Evolutionary conservation across 37 sponge, comb jelly and placozoan species (phyloP), one percentile per base, ranked within the genome.

Genomic region (Agelas oroides): DNA sequence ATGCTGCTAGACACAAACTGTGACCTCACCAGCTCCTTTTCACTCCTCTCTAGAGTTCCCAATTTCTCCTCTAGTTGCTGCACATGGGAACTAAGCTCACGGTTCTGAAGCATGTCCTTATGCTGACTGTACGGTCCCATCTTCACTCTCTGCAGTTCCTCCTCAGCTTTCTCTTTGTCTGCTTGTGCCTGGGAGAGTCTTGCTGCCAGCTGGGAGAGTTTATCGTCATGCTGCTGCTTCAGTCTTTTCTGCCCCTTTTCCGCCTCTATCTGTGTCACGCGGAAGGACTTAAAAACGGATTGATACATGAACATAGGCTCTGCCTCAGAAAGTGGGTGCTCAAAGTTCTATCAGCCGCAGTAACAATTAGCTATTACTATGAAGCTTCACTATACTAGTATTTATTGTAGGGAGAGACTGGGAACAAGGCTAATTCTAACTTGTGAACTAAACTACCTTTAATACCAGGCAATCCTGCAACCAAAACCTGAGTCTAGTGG

Each of bases 141-240:
- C 40, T 87, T 79, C 35, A 79, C 23, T 40, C 72, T 53, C 19
- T 81, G 62, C 71, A 92, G 1, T 28, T 92, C 88, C 36, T 87
- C 80, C 21, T 73, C 69, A 6, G 87, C 67, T 73, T 70, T 74
- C 20, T 92, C 92, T 40, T 83, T 82, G 77, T 92, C 92, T 38
- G 69, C 70, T 31, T 87, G 59, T 37, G 70, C 18, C 0, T 24
- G 28, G 23, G 76, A 28, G 19, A 27, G 27, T 17, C 62, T 80
- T 53, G 66, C 62, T 20, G 24, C 8, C 25, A 70, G 36, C 0
- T 25, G 32, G 20, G 53, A 76, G 17, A 91, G 41, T 27, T 91
- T 83, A n/a, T 53, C 46, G 5, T 91, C 92, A 53, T 81, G 86
- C 18, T 15, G 36, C 33, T 56, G 24, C n/a, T n/a, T n/a, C 46